phyloP scores from a whole-genome alignment of 2,797 vertebrate genomes.

The Brotula barbata region DNA sequence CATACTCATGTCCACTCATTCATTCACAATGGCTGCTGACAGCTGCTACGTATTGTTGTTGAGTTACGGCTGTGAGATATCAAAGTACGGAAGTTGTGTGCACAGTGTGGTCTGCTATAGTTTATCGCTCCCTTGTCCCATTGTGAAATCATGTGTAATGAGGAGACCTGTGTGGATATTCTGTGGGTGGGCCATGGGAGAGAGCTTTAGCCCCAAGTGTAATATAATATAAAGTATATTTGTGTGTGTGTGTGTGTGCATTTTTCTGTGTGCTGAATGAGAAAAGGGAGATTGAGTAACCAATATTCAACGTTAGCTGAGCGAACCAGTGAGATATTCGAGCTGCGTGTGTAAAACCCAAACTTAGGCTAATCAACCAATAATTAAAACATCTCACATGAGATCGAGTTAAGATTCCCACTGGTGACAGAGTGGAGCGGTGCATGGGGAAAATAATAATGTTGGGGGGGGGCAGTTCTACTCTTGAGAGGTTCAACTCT shows the following conservation, averaged over 20 bases:
- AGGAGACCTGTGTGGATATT: conserved; percentile 17
- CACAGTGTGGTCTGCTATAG: conserved; percentile 13
- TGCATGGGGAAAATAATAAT: conserved; percentile 5
- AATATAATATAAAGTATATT: conserved; percentile 19
- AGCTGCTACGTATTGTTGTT: background rate
- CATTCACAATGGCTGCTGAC: background rate
- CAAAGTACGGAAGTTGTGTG: background rate
- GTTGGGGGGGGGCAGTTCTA: background rate
- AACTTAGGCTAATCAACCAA: conserved; percentile 60
- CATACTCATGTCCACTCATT: background rate
- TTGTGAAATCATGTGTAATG: conserved; percentile 11
- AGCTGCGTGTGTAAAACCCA: conserved; percentile 55
- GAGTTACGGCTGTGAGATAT: conserved; percentile 12
- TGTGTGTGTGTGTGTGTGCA: conserved; percentile 11
- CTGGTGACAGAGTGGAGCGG: conserved; percentile 20
- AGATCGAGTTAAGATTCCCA: conserved; percentile 48
- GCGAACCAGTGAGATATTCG: conserved; percentile 50
- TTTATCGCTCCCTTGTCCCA: conserved; percentile 24
- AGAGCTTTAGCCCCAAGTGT: conserved; percentile 5
- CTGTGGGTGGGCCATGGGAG: conserved; percentile 29
- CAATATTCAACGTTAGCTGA: conserved; percentile 26
- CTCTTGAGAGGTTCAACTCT: conserved; percentile 10
- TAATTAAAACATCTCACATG: conserved; percentile 60
- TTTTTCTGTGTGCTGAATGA: conserved; percentile 38
- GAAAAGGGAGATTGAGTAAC: conserved; percentile 48